phyloP scores from a whole-genome alignment of 2,888 invertebrate species.

The Rhingia rostrata region DNA sequence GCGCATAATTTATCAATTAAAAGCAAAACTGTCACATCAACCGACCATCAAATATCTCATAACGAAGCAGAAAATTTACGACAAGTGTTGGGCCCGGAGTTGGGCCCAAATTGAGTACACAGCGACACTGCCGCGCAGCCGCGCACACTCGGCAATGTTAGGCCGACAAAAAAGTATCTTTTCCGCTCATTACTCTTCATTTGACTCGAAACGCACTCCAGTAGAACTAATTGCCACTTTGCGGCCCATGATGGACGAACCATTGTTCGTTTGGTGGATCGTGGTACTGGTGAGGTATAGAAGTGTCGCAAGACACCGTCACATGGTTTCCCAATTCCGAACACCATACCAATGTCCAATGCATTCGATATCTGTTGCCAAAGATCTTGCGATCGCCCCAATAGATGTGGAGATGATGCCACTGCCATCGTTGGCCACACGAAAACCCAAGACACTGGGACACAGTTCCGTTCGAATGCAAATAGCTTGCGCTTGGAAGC shows the following conservation, averaged over 20 bases:
- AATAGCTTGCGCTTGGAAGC: slow-evolving; percentile 70
- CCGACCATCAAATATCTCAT: slow-evolving; percentile 74
- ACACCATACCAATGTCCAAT: slow-evolving; percentile 48
- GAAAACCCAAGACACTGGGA: slow-evolving; percentile 50
- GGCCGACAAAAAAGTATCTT: slow-evolving; percentile 56
- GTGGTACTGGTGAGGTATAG: slow-evolving; percentile 13
- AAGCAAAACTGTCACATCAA: slow-evolving; percentile 72
- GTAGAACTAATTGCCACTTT: slow-evolving; percentile 74
- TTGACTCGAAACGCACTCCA: slow-evolving; percentile 69
- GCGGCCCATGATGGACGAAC: slow-evolving; percentile 73
- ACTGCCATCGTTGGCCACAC: slow-evolving; percentile 28
- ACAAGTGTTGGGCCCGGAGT: slow-evolving; percentile 41
- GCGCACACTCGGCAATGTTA: not conserved
- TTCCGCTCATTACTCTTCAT: slow-evolving; percentile 75
- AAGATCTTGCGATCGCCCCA: slow-evolving; percentile 72
- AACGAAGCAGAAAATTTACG: slow-evolving; percentile 77
- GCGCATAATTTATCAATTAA: slow-evolving; percentile 72
- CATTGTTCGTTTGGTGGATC: slow-evolving; percentile 50
- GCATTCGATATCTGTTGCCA: slow-evolving; percentile 57
- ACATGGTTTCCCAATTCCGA: slow-evolving; percentile 72
- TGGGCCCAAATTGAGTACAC: slow-evolving; percentile 15
- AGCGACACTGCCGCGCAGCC: slow-evolving; percentile 17
- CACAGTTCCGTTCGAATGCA: slow-evolving; percentile 74
- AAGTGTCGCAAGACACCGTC: slow-evolving; percentile 74
- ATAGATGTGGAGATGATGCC: slow-evolving; percentile 69